Evolutionary conservation across 2,797 vertebrate species (phyloP), one percentile per base, ranked within the genome.

Genomic region (Onychomys leucogaster): DNA sequence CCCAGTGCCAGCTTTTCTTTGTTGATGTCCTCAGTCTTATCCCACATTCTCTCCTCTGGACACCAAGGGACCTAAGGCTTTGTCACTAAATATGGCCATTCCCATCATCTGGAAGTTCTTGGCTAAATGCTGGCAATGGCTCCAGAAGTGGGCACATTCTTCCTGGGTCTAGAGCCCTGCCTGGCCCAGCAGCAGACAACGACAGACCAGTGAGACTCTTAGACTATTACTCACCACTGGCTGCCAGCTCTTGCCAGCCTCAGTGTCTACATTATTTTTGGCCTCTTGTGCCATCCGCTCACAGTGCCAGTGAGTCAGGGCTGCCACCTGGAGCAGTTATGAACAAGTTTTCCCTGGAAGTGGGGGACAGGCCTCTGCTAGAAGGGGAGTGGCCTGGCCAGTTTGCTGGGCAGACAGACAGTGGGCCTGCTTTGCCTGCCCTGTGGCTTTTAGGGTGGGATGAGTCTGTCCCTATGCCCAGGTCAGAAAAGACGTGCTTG

Each of bases 231-330:
- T 99, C 98, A 99, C 98, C 27, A 4, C 95, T 97, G 97, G 97
- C 98, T 1, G 96, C 98, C 98, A 27, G 96, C 97, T 98, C 96
- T 96, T 91, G 95, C 98, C 95, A 96, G 98, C 81, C 98, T 98
- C 98, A 97, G 98, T 95, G 98, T 99, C 99, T 98, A 98, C 99
- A 97, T 99, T 99, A 99, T 99, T 94, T 97, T 98, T 98, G 98
- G 98, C 93, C 96, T 97, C 97, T 93, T 98, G 92, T 97, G 97
- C 95, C 94, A 96, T 94, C 94, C 95, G 96, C 98, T 98, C 94
- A 85, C 96, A 96, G 97, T 88, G 92, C 97, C 98, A 97, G 95
- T 97, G 98, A 98, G 97, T 97, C 98, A 98, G 97, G 97, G 97
- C 98, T 96, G 98, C 98, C 96, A 2, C 98, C 94, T 90, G 87